These are phyloP conservation scores for Trichonephila inaurata DNA, from an alignment of 1,140 invertebrate genomes.

Conservation along the genomic window DNA sequence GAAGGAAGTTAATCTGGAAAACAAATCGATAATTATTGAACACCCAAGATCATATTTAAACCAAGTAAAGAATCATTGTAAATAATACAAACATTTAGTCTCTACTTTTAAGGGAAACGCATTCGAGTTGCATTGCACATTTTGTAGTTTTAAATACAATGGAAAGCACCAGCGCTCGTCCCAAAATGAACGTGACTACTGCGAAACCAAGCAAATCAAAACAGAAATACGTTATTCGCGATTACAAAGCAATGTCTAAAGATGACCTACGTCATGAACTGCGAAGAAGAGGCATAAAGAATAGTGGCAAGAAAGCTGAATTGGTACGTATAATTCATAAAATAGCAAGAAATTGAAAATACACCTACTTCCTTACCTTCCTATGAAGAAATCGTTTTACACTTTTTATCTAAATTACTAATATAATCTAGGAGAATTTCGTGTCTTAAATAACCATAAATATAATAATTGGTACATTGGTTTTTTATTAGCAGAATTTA, in stretches of 20 bases:
- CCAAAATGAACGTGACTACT: constrained; percentile 31
- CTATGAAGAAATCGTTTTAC: no score
- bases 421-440: no score
- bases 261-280: constrained; percentile 77
- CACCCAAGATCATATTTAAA: constrained; percentile 18
- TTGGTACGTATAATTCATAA: constrained; percentile 75
- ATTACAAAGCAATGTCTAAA: constrained; percentile 77
- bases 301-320: constrained; percentile 76
- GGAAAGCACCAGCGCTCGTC: constrained; percentile 27
- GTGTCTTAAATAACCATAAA: no score
- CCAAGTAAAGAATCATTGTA: neutral
- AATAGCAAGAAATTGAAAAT: neutral
- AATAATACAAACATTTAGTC: neutral
- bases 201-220: constrained; percentile 71
- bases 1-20: constrained; percentile 41
- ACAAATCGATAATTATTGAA: constrained; percentile 70
- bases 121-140: neutral
- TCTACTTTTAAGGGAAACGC: neutral
- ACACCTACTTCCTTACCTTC: no score
- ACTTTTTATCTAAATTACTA: no score
- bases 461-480: no score
- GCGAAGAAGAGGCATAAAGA: constrained; percentile 74
- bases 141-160: constrained; percentile 21
- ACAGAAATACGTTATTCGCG: constrained; percentile 58
- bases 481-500: no score